Evolutionary conservation across 1,140 invertebrate species (phyloP), one percentile per base, ranked within the genome.

Genomic region (Aethina tumida): DNA sequence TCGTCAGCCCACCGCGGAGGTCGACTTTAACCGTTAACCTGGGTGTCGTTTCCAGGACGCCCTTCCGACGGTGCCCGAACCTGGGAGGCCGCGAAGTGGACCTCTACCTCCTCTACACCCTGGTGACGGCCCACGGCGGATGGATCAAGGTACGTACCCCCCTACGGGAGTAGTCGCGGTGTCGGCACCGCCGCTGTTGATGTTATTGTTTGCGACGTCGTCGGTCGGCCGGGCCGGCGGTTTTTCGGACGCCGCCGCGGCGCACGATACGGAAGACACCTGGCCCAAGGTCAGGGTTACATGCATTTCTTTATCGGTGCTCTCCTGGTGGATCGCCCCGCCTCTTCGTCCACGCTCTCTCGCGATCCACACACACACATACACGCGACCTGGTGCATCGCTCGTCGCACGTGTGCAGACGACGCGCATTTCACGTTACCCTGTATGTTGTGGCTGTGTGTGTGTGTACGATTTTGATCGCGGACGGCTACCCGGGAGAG

Each of bases 21-120:
- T 30, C n/a, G 15, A 30, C 25, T 10, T 28, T 40, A 33, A 32
- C 21, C 29, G 21, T 26, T 35, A 35, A n/a, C 35, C 32, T 41
- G 34, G 26, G 36, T 13, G 27, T 37, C 13, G 47, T 20, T 73
- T 72, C 22, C 68, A 90, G 85, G 50, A 88, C 85, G 22, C 69
- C 81, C 24, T 80, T 86, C 58, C 73, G 75, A 47, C 73, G 75
- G 52, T 59, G 70, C 34, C 89, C 91, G 32, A 77, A 79, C 63
- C 79, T 96, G 40, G 87, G 81, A 67, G 89, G 90, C 22, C 76
- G 81, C 49, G 83, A 90, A 63, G 76, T 95, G 55, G 91, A 96
- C 70, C 71, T 97, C 31, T 92, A 88, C 66, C 74, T 84, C 28
- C 73, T 97, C 32, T 95, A 95, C 63, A 77, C 77, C 45, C 73